Percentiles rank a stretch among this genome's conserved stretches.
Evolutionary conservation across 1,140 invertebrate species (phyloP).

Genomic region (Augochlora pura): DNA sequence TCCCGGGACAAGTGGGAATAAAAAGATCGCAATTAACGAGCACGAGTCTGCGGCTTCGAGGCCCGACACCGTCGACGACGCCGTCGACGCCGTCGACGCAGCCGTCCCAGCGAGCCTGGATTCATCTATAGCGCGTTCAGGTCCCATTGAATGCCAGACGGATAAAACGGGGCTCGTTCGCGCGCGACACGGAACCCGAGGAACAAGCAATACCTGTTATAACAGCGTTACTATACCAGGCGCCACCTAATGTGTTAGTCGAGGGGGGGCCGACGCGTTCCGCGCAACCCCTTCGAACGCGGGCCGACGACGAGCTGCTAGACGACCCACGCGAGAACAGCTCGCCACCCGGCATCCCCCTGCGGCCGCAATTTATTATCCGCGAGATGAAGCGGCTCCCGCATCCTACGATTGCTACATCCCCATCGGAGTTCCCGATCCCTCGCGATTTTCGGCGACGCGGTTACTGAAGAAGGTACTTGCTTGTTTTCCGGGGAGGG

Average conservation of each 20-base stretch:
- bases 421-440: background rate
- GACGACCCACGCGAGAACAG: no score
- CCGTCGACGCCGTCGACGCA: background rate
- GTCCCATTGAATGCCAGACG: background rate
- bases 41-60: conserved; percentile 14
- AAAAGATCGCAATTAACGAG: conserved; percentile 48
- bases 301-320: no score
- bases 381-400: conserved; percentile 9
- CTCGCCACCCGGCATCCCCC: background rate
- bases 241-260: conserved; percentile 11
- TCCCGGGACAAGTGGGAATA: conserved; percentile 31
- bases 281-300: background rate
- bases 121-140: background rate
- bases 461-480: no score
- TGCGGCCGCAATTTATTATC: conserved; percentile 43
- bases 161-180: conserved; percentile 25
- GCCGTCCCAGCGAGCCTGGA: background rate
- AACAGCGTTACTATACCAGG: conserved; percentile 23
- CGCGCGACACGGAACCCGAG: conserved; percentile 5
- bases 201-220: conserved; percentile 31
- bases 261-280: conserved; percentile 6
- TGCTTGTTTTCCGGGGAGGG: no score
- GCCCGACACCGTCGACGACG: background rate
- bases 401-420: conserved; percentile 8
- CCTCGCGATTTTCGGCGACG: background rate